Percentiles rank a stretch among this genome's conserved stretches.
These are phyloP conservation scores for Caenorhabditis afra DNA, from an alignment of 2,888 invertebrate genomes.

Conservation along the genomic window DNA sequence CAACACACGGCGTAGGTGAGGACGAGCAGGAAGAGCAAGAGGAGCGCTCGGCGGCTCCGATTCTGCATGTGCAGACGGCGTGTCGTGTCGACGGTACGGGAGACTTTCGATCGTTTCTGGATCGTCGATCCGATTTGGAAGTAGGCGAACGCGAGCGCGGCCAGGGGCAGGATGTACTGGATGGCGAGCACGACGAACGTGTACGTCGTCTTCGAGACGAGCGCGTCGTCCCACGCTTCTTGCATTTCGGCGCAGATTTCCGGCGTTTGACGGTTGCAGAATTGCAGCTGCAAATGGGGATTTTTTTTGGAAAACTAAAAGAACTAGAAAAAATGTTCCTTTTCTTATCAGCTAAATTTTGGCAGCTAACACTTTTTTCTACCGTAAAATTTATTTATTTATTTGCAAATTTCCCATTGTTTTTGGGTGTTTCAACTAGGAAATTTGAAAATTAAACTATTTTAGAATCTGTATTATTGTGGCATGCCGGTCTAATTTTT, in stretches of 20 bases:
- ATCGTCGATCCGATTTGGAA: conserved; percentile 79
- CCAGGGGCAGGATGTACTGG: conserved; percentile 74
- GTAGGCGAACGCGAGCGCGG: conserved; percentile 76
- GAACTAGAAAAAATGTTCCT: no score
- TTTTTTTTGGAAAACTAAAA: neutral
- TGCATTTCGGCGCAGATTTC: conserved; percentile 63
- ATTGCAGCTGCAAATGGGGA: conserved; percentile 30
- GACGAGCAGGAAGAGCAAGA: conserved; percentile 89
- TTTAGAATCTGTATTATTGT: no score
- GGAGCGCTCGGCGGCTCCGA: conserved; percentile 85
- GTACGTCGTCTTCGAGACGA: conserved; percentile 73
- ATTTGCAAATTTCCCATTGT: no score
- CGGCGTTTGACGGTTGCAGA: conserved; percentile 47
- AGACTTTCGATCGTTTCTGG: conserved; percentile 68
- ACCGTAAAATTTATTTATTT: no score
- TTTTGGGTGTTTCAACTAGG: no score
- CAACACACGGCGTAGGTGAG: conserved; percentile 92
- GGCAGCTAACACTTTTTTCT: no score
- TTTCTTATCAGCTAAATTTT: no score
- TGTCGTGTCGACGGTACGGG: conserved; percentile 63
- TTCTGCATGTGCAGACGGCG: conserved; percentile 68
- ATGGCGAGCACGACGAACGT: conserved; percentile 74
- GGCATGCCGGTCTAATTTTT: no score
- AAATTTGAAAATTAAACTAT: no score
- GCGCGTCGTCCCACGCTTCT: conserved; percentile 72